A percentile compares a stretch with the other conserved stretches of the same genome.
phyloP scores from a whole-genome alignment of 2,888 invertebrate species.

The Catocala sponsa region DNA sequence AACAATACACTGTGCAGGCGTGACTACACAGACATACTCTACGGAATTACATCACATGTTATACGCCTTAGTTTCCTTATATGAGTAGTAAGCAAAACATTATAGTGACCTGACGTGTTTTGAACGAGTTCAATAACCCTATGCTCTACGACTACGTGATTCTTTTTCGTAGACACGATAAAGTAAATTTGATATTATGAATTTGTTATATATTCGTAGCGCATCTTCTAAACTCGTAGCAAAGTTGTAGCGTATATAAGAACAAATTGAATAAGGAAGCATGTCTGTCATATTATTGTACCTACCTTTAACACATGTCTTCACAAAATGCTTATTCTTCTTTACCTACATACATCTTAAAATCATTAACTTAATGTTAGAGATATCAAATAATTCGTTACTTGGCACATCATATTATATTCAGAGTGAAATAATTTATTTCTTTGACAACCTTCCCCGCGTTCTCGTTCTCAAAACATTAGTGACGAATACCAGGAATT shows the following conservation, averaged over 20 bases:
- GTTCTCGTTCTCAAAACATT: constrained; percentile 9
- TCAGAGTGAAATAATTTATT: neutral
- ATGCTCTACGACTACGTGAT: neutral
- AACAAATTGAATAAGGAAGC: neutral
- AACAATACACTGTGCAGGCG: neutral
- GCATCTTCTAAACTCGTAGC: constrained; percentile 1
- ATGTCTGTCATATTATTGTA: neutral
- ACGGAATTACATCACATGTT: neutral
- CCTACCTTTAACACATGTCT: neutral
- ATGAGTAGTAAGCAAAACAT: constrained; percentile 8
- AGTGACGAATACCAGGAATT: constrained; percentile 9
- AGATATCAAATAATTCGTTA: neutral
- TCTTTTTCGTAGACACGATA: neutral
- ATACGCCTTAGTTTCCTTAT: constrained; percentile 11
- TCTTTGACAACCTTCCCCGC: neutral
- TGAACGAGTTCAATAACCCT: constrained; percentile 2
- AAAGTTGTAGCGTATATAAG: neutral
- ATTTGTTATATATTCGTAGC: constrained; percentile 6
- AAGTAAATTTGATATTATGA: neutral
- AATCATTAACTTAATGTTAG: too few relatives aligned
- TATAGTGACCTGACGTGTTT: neutral
- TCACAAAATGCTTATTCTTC: too few relatives aligned
- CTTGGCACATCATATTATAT: neutral
- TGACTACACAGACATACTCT: constrained; percentile 1
- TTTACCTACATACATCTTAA: too few relatives aligned